A percentile compares a stretch with the other conserved stretches of the same genome.
These are phyloP conservation scores for Heterotis niloticus DNA, from an alignment of 2,113 vertebrate species.

Conservation along the genomic window DNA sequence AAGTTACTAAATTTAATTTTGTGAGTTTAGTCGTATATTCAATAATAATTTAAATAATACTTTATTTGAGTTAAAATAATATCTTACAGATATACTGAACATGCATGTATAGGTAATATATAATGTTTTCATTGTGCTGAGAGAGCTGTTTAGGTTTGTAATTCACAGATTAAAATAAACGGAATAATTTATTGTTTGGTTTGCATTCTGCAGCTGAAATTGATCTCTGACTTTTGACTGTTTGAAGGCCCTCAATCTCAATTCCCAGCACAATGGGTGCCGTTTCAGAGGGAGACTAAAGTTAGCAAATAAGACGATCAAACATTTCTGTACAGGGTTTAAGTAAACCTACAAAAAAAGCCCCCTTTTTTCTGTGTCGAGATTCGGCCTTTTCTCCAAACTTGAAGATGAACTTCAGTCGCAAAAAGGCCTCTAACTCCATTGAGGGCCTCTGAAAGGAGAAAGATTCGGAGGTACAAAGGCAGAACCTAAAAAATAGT, in stretches of 20 bases:
- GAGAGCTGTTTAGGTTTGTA: too few species aligned
- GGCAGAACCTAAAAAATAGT: conserved; percentile 50
- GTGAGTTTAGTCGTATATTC: too few species aligned
- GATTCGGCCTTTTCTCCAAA: conserved; percentile 52
- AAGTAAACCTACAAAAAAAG: conserved; percentile 46
- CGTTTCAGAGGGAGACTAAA: conserved; percentile 33
- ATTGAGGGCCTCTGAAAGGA: conserved; percentile 57
- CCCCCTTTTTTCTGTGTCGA: conserved; percentile 23
- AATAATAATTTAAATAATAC: not conserved
- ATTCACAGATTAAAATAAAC: too few species aligned
- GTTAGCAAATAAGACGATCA: conserved; percentile 37
- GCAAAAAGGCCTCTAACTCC: conserved; percentile 60
- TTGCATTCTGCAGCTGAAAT: conserved; percentile 18
- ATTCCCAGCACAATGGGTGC: conserved; percentile 18
- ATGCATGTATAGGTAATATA: not conserved
- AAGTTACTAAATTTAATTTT: too few species aligned
- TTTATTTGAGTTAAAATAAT: too few species aligned
- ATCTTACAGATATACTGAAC: not conserved
- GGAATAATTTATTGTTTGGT: conserved; percentile 13
- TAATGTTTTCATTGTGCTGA: too few species aligned
- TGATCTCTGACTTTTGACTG: not conserved
- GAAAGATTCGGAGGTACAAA: conserved; percentile 59
- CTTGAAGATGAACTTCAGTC: conserved; percentile 81
- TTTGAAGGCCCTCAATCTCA: conserved; percentile 4
- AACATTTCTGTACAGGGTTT: conserved; percentile 29